Evolutionary conservation across 2,888 invertebrate genomes (phyloP), one percentile per base, ranked within the genome.

Genomic region (Arctia plantaginis): DNA sequence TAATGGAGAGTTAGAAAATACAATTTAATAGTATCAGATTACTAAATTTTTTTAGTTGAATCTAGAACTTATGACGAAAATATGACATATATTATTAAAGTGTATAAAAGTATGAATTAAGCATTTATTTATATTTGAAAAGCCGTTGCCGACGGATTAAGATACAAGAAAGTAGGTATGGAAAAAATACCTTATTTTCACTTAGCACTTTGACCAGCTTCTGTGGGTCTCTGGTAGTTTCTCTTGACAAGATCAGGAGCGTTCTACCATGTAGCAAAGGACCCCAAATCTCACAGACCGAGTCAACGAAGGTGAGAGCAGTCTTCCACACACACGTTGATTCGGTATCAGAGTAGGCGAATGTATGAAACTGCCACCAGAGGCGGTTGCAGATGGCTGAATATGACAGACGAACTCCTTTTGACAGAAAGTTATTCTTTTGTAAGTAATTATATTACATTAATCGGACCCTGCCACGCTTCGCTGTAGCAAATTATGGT

Each of bases 261-360:
- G 98, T 96, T 71, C 94, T 90, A 18, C 97, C 98, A 79, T 97
- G 97, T 27, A 99, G 94, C 66, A 99, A 90, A 0, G 98, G 98
- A 0, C 98, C 98, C 98, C 98, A 98, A 73, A 99, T 97, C 95
- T 99, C 99, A 2, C 97, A 97, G 15, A 98, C 97, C 0, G 98
- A 98, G 90, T 99, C 99, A 7, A 99, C 98, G 89, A 99, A 99
- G 0, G 99, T 99, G 30, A 99, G 93, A 0, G 99, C 98, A 0
- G 99, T 99, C 93, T 99, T 99, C 94, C 99, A 99, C 0, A 98
- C 97, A 85, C 98, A 98, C 7, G 96, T 96, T 15, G 96, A 95
- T 87, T 98, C 98, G 0, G 96, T 95, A 0, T 93, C 86, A 0
- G 96, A 93, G 91, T 97, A 99, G 0, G 99, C 98, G 88, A 99